Percentiles rank a stretch among this genome's conserved stretches.
These are phyloP conservation scores for Syrmaticus mikado DNA, from an alignment of 2,113 vertebrate genomes.

Conservation along the genomic window DNA sequence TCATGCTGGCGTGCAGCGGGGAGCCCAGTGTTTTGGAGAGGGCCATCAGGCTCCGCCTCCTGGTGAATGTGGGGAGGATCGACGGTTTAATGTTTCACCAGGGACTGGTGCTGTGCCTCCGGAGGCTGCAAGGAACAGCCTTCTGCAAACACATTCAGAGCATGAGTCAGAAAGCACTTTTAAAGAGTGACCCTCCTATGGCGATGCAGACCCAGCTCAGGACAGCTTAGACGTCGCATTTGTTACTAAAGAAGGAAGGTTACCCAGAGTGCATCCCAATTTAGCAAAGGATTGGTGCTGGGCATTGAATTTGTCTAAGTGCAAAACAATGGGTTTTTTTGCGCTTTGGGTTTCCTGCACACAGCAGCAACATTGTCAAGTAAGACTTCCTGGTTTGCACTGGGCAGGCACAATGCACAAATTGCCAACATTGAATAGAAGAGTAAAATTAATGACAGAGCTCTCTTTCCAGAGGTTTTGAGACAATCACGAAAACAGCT, in stretches of 20 bases:
- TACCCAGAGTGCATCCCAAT: background rate
- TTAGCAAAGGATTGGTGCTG: background rate
- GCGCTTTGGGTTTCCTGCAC: background rate
- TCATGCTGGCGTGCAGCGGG: background rate
- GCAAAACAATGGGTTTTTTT: constrained; percentile 7
- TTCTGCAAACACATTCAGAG: background rate
- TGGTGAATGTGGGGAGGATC: background rate
- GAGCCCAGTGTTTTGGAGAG: background rate
- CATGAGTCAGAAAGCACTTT: background rate
- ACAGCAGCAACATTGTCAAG: background rate
- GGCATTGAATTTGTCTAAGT: constrained; percentile 13
- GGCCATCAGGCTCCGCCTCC: background rate
- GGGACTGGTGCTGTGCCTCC: background rate
- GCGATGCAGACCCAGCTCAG: background rate
- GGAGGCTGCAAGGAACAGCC: background rate
- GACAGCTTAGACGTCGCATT: background rate
- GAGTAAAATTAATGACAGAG: constrained; percentile 52
- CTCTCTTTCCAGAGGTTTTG: background rate
- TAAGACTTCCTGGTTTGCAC: background rate
- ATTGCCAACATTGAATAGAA: constrained; percentile 32
- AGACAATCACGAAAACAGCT: background rate
- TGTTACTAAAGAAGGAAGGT: background rate
- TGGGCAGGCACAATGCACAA: background rate
- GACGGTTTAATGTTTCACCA: background rate
- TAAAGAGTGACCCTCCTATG: background rate